Evolutionary conservation across 2,888 invertebrate genomes (phyloP).

Genomic region (Ernsta delagoae): DNA sequence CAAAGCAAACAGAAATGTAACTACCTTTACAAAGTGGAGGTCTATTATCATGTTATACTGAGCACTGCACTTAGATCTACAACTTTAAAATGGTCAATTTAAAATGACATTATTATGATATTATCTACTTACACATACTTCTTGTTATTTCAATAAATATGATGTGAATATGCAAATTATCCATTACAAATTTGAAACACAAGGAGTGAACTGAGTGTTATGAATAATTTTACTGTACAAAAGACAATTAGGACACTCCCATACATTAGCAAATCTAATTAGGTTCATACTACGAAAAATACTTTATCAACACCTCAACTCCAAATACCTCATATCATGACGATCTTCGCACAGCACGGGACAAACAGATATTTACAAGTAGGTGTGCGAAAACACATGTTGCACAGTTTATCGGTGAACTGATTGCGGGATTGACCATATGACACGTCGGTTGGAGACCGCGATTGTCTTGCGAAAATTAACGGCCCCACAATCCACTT

Average conservation of each 20-base stretch:
- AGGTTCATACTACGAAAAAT: constrained; percentile 9
- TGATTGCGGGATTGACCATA: constrained; percentile 49
- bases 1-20: too few relatives aligned
- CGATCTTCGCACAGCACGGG: constrained; percentile 21
- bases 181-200: background rate
- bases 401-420: constrained; percentile 64
- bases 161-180: background rate
- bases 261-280: constrained; percentile 29
- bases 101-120: too few relatives aligned
- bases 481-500: constrained; percentile 48
- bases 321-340: constrained; percentile 5
- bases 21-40: too few relatives aligned
- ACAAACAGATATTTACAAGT: constrained; percentile 58
- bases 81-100: too few relatives aligned
- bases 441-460: constrained; percentile 46
- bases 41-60: too few relatives aligned
- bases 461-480: constrained; percentile 43
- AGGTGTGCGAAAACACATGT: constrained; percentile 64
- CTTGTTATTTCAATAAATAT: too few relatives aligned
- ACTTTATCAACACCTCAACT: constrained; percentile 19
- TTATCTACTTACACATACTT: too few relatives aligned
- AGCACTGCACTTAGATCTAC: too few relatives aligned
- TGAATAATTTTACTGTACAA: background rate
- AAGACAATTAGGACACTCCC: constrained; percentile 18
- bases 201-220: background rate